A percentile compares a stretch with the other conserved stretches of the same genome.
Evolutionary conservation across 2,888 invertebrate genomes (phyloP).

Genomic region (Hirudinaria manillensis): DNA sequence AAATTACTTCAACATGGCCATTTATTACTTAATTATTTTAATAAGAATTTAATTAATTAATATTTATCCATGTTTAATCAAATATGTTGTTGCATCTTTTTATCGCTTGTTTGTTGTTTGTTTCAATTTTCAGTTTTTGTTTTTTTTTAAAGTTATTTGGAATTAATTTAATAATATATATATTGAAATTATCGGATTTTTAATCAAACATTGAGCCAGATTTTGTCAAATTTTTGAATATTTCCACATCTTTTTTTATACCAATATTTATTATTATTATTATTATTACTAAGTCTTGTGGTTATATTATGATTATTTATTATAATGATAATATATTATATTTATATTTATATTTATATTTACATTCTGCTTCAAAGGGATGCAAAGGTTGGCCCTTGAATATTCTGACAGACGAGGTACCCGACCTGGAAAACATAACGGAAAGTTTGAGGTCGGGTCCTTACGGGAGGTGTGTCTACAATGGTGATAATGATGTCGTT

Average conservation of each 20-base stretch:
- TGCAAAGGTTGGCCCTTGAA: slow-evolving; percentile 47
- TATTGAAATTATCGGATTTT: not conserved
- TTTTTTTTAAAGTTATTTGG: not conserved
- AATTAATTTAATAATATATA: not conserved
- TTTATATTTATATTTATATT: slow-evolving; percentile 6
- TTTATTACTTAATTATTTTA: too few species aligned
- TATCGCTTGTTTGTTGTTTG: too few species aligned
- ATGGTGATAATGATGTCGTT: slow-evolving; percentile 56
- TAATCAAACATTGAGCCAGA: too few species aligned
- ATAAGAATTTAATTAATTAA: not conserved
- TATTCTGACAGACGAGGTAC: slow-evolving; percentile 42
- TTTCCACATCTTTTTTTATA: too few species aligned
- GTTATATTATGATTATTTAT: too few species aligned
- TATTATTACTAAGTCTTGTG: too few species aligned
- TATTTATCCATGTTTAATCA: not conserved
- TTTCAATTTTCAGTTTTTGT: not conserved
- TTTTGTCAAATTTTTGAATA: too few species aligned
- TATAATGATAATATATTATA: not conserved
- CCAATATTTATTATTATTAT: too few species aligned
- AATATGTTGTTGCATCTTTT: not conserved
- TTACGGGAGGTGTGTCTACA: slow-evolving; percentile 56
- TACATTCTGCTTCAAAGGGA: slow-evolving; percentile 41
- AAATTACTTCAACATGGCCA: too few species aligned
- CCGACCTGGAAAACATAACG: slow-evolving; percentile 47
- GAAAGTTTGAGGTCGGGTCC: slow-evolving; percentile 49